Base-by-base conservation (phyloP, 2,888 invertebrate species). In the Sepioteuthis lessoniana region DNA sequence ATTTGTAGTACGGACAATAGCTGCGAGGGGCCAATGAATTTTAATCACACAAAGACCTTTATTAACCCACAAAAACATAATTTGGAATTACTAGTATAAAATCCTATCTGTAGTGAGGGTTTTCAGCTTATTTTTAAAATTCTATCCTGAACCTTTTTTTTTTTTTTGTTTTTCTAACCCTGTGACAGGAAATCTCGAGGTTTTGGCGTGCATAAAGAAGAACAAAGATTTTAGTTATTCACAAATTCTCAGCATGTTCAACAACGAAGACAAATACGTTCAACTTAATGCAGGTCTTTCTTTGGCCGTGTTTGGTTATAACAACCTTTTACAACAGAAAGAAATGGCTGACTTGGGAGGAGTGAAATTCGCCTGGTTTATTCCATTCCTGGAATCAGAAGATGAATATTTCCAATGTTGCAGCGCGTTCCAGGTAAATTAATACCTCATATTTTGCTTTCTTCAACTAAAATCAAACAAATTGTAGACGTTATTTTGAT, bases 281-380 rank as follows among this genome's bases (percentile, higher is more conserved):
- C 95, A 96, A 25, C 95, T 97, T 37, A 95, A 96, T 60, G 97
- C 97, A 10, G 97, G 97, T 0, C 95, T 96, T 0, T 96, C 97
- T 0, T 95, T 97, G 93, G 97, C 97, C 0, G 95, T 96, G 38
- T 97, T 97, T 94, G 97, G 97, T 16, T 97, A 97, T 95, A 97
- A 97, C 95, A 97, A 96, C 94, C 95, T 96, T 28, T 95, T 94
- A 19, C 96, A 97, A 94, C 97, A 97, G 95, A 96, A 96, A 94
- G 96, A 96, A 94, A 97, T 97, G 19, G 96, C 96, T 0, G 96
- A 96, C 60, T 96, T 97, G 95, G 97, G 97, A 0, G 97, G 97
- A 8, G 96, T 97, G 37, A 94, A 96, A 13, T 97, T 97, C 95
- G 95, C 95, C 94, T 97, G 97, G 94, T 97, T 97, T 94, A 95